Percentiles rank a stretch among this genome's conserved stretches.
phyloP scores from a whole-genome alignment of 2,797 vertebrate genomes.

The Bradypodion ventrale region DNA sequence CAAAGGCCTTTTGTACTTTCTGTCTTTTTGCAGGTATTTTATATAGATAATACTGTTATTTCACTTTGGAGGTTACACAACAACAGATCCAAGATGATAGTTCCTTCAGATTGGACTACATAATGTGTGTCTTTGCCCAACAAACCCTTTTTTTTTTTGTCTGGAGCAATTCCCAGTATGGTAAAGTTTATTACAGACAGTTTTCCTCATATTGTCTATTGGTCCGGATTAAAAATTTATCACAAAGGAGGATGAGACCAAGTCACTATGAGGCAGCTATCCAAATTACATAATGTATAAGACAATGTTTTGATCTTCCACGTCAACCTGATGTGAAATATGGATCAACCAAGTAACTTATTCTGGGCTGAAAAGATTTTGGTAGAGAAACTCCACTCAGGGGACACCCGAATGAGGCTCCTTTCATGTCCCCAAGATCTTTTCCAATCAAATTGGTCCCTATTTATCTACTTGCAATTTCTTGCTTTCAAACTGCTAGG shows the following conservation, averaged over 20 bases:
- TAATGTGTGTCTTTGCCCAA: not conserved
- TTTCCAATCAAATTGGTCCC: no score
- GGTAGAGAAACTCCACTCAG: no score
- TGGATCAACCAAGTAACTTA: no score
- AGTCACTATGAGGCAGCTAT: not conserved
- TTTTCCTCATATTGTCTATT: not conserved
- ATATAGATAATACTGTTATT: not conserved
- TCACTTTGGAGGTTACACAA: not conserved
- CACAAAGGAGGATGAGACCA: not conserved
- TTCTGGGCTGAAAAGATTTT: no score
- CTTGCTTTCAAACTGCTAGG: no score
- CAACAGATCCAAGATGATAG: not conserved
- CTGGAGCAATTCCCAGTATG: not conserved
- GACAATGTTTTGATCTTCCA: no score
- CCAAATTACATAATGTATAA: no score
- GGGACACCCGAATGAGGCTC: no score
- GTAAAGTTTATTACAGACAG: not conserved
- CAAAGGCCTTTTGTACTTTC: constrained; percentile 29
- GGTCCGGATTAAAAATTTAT: not conserved
- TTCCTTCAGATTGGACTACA: not conserved
- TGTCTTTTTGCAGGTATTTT: not conserved
- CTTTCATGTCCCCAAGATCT: no score
- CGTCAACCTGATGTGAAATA: no score
- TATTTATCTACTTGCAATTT: no score
- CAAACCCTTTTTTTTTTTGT: not conserved